Conservation (phyloP, 2,113 vertebrate genomes). For the Cepphus grylle region DNA sequence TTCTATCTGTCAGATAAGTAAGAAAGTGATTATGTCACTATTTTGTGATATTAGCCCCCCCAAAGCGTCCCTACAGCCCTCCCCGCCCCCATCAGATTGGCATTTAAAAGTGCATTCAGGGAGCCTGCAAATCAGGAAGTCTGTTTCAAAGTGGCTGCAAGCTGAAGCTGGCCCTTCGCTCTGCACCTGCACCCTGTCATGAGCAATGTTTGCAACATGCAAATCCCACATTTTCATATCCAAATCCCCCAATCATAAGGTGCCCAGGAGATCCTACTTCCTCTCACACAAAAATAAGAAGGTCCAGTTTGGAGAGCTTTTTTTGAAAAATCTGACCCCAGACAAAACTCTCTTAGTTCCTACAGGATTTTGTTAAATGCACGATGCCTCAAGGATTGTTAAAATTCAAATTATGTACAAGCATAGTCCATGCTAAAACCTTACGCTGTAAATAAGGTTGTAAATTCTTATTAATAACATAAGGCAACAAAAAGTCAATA, state of each 20-base stretch:
- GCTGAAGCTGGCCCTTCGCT: not conserved
- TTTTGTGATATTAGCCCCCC: not conserved
- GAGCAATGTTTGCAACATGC: not conserved
- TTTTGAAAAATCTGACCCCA: not conserved
- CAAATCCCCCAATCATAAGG: not conserved
- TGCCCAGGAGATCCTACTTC: not conserved
- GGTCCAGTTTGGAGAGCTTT: not conserved
- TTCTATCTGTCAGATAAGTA: not conserved
- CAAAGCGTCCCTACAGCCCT: not conserved
- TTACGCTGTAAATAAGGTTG: conserved; percentile 16
- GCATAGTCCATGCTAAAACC: not conserved
- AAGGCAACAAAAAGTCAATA: conserved; percentile 45
- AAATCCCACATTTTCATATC: conserved; percentile 4
- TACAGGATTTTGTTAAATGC: not conserved
- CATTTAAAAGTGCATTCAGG: not conserved
- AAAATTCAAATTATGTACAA: not conserved
- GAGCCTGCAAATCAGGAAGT: not conserved
- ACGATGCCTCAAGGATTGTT: not conserved
- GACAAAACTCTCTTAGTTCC: not conserved
- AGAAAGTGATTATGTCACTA: not conserved
- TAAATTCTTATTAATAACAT: conserved; percentile 54
- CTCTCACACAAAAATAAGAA: not conserved
- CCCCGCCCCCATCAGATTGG: not conserved
- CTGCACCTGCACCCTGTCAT: conserved; percentile 12
- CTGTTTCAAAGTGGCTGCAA: not conserved